Evolutionary conservation across 2,113 vertebrate species (phyloP).

Genomic region (Candoia aspera): DNA sequence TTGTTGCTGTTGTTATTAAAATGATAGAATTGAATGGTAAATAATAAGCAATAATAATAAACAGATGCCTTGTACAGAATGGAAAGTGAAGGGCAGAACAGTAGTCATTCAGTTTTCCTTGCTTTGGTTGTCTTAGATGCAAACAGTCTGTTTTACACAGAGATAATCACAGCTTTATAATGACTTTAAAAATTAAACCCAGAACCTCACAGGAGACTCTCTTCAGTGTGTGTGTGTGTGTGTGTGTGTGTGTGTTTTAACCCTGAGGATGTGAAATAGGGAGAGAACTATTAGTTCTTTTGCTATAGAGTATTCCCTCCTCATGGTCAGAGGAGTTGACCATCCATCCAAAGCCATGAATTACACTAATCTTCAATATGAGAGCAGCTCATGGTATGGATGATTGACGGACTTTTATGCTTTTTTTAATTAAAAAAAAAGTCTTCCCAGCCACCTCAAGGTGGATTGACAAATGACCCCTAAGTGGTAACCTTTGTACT

Average conservation of each 20-base stretch:
- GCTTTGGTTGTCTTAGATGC: constrained; percentile 33
- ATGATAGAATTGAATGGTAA: constrained; percentile 57
- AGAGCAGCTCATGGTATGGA: neutral
- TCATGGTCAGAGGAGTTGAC: neutral
- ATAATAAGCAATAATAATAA: constrained; percentile 57
- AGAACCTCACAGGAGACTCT: neutral
- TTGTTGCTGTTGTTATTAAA: constrained; percentile 20
- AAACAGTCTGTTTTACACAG: constrained; percentile 44
- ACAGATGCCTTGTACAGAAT: constrained; percentile 47
- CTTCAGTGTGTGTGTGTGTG: neutral
- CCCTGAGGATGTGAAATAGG: constrained; percentile 23
- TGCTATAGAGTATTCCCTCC: neutral
- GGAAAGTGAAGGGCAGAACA: constrained; percentile 57
- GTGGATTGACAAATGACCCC: neutral
- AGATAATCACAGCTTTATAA: constrained; percentile 38
- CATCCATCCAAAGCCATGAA: neutral
- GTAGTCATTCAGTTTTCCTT: constrained; percentile 52
- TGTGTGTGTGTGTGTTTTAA: neutral
- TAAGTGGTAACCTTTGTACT: constrained; percentile 4
- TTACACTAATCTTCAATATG: neutral
- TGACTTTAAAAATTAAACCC: constrained; percentile 50
- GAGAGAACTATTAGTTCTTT: constrained; percentile 10
- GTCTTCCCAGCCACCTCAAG: neutral
- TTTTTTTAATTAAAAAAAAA: neutral
- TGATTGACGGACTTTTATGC: neutral